A percentile compares a stretch with the other conserved stretches of the same genome.
Evolutionary conservation across 1,140 invertebrate genomes (phyloP).

Genomic region (Hylaeus anthracinus): DNA sequence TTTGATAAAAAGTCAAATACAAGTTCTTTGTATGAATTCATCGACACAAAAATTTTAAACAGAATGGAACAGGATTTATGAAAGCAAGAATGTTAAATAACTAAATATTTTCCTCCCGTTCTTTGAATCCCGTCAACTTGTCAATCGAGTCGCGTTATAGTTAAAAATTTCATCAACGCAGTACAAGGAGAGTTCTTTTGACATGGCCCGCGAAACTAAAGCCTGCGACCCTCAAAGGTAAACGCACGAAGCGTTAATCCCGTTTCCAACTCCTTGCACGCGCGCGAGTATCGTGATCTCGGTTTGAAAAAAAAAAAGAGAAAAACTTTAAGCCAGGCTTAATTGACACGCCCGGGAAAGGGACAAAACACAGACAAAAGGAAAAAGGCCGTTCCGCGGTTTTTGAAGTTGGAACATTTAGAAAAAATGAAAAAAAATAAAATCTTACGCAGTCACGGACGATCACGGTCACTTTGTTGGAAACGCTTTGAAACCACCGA

Average conservation of each 20-base stretch:
- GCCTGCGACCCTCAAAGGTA: neutral
- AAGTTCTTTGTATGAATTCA: too few species aligned
- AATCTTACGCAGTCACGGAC: neutral
- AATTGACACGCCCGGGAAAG: constrained; percentile 36
- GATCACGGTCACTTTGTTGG: too few species aligned
- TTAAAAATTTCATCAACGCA: neutral
- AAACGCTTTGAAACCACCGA: too few species aligned
- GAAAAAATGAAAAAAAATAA: neutral
- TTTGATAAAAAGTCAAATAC: too few species aligned
- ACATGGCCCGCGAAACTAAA: neutral
- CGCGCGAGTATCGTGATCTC: constrained; percentile 17
- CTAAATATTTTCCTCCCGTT: too few species aligned
- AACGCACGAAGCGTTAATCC: constrained; percentile 28
- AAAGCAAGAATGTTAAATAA: too few species aligned
- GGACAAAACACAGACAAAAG: neutral
- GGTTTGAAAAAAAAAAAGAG: constrained; percentile 3
- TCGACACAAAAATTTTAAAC: too few species aligned
- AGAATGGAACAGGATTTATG: too few species aligned
- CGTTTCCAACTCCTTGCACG: constrained; percentile 24
- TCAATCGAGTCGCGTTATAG: neutral
- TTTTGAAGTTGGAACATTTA: neutral
- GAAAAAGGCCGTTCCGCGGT: neutral
- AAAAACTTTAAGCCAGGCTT: constrained; percentile 11
- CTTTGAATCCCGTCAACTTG: too few species aligned
- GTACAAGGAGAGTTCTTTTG: neutral